Conservation (phyloP, 1,140 invertebrate species). For the Formica selysi region DNA sequence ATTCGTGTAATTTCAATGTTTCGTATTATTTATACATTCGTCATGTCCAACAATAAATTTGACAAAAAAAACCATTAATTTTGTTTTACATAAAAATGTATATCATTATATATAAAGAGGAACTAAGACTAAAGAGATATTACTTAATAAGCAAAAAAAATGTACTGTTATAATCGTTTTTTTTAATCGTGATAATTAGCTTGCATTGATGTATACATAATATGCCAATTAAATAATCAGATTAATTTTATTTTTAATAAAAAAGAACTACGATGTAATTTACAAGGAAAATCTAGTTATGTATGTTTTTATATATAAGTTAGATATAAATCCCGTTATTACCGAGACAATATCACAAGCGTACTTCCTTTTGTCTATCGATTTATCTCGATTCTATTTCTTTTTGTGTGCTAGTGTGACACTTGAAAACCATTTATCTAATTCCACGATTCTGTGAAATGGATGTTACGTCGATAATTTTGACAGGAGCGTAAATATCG, state of each 20-base stretch:
- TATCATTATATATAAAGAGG: neutral
- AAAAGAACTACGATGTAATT: neutral
- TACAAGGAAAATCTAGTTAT: neutral
- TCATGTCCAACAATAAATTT: neutral
- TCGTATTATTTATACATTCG: neutral
- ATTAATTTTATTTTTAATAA: conserved; percentile 3
- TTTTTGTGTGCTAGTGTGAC: neutral
- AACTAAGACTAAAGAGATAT: neutral
- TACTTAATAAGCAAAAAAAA: neutral
- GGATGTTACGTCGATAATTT: neutral
- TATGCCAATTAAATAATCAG: neutral
- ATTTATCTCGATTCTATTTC: conserved; percentile 16
- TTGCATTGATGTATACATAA: neutral
- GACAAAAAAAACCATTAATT: too few species aligned
- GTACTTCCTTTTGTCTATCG: neutral
- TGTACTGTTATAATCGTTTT: neutral
- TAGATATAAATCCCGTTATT: conserved; percentile 12
- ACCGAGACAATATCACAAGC: neutral
- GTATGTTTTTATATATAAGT: neutral
- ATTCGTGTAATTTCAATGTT: neutral
- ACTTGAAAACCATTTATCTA: conserved; percentile 23
- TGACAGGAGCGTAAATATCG: conserved; percentile 11
- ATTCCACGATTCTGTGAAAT: conserved; percentile 4
- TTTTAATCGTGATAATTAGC: neutral
- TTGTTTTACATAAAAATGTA: neutral